phyloP scores from a whole-genome alignment of 2,113 vertebrate genomes.

The Leptobrachium ailaonicum region DNA sequence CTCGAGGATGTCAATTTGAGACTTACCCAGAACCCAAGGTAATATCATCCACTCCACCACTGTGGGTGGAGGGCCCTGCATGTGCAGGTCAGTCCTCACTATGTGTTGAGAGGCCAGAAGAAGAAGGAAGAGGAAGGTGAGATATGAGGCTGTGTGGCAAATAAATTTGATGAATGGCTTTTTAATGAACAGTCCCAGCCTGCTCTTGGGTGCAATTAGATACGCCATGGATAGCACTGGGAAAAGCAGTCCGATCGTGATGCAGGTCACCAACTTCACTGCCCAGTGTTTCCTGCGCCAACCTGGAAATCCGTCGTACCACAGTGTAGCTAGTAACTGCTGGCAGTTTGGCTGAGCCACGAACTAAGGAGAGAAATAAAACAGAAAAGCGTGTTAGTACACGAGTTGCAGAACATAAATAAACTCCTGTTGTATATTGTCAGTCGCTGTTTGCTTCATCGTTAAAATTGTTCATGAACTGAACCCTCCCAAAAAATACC shows the following conservation, averaged over 20 bases:
- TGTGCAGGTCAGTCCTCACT: slow-evolving; percentile 90
- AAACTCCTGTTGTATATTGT: no score
- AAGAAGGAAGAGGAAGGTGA: slow-evolving; percentile 95
- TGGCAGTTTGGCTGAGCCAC: slow-evolving; percentile 98
- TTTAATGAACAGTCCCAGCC: slow-evolving; percentile 92
- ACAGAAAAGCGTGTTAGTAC: not conserved
- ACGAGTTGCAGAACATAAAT: no score
- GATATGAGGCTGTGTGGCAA: slow-evolving; percentile 94
- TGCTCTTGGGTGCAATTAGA: slow-evolving; percentile 88
- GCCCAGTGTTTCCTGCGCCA: slow-evolving; percentile 95
- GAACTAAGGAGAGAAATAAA: slow-evolving; percentile 71
- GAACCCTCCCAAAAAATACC: no score
- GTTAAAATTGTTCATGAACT: no score
- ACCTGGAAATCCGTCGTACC: slow-evolving; percentile 96
- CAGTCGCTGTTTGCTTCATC: no score
- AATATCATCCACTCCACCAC: slow-evolving; percentile 97
- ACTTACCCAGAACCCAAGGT: slow-evolving; percentile 93
- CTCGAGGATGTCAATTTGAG: not conserved
- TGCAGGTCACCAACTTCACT: slow-evolving; percentile 92
- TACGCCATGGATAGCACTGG: slow-evolving; percentile 90
- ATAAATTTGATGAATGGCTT: slow-evolving; percentile 99
- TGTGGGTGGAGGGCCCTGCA: slow-evolving; percentile 93
- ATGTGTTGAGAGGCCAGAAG: slow-evolving; percentile 95
- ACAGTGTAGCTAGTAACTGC: slow-evolving; percentile 92
- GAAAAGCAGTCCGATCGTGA: slow-evolving; percentile 92